These are phyloP conservation scores for Aurelia sp. DNA, from an alignment of 30 jellyfish, hydroid and myxozoan genomes.

Conservation along the genomic window DNA sequence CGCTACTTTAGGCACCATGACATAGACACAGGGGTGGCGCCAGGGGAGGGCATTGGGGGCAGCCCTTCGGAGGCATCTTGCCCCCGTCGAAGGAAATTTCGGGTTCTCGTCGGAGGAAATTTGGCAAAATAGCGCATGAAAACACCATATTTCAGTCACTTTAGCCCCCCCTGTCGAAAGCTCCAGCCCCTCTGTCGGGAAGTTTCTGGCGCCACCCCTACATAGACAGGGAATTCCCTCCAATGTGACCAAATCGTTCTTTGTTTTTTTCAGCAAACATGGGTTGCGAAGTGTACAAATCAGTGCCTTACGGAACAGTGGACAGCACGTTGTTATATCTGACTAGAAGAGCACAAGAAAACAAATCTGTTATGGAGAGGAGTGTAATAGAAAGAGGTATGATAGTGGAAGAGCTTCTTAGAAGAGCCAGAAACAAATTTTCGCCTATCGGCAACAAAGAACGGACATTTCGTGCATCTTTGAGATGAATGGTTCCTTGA, in stretches of 20 bases:
- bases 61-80: too few relatives aligned
- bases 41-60: too few relatives aligned
- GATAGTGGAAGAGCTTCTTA: conserved; percentile 54
- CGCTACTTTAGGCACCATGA: too few relatives aligned
- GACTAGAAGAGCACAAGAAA: conserved; percentile 92
- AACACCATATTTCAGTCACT: too few relatives aligned
- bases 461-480: neutral
- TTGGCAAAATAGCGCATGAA: too few relatives aligned
- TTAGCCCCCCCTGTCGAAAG: too few relatives aligned
- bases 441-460: neutral
- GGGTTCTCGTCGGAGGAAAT: too few relatives aligned
- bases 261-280: conserved; percentile 39
- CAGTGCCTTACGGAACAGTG: conserved; percentile 92
- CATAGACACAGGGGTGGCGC: too few relatives aligned
- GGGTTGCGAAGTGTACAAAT: conserved; percentile 81
- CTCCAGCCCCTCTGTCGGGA: too few relatives aligned
- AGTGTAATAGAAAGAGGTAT: conserved; percentile 59
- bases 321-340: conserved; percentile 92
- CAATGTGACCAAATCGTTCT: neutral
- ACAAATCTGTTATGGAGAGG: conserved; percentile 84
- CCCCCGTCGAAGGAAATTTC: too few relatives aligned
- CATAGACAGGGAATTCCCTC: too few relatives aligned
- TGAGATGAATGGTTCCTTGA: neutral
- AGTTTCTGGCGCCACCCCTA: too few relatives aligned
- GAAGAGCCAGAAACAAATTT: conserved; percentile 11